A percentile compares a stretch with the other conserved stretches of the same genome.
These are phyloP conservation scores for Sesamia nonagrioides DNA, from an alignment of 1,140 invertebrate species.

Conservation along the genomic window DNA sequence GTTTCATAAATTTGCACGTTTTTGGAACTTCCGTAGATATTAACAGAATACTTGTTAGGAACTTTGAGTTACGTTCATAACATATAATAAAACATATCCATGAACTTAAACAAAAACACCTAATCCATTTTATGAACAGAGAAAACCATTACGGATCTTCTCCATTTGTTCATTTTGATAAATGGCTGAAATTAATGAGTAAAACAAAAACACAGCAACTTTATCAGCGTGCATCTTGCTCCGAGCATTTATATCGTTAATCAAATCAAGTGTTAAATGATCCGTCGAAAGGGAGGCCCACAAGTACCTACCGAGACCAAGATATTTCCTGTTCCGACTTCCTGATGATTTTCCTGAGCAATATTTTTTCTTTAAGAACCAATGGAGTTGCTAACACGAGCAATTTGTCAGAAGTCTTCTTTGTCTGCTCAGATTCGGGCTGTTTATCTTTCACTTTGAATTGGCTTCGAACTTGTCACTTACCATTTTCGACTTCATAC, in stretches of 20 bases:
- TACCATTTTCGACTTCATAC: constrained; percentile 17
- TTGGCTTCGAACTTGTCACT: constrained; percentile 41
- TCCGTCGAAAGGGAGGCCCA: constrained; percentile 61
- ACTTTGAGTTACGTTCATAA: background rate
- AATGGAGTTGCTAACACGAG: constrained; percentile 75
- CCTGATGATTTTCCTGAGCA: constrained; percentile 72
- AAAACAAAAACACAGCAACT: constrained; percentile 34
- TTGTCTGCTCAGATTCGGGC: constrained; percentile 59
- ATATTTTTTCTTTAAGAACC: constrained; percentile 78
- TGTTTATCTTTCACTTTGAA: constrained; percentile 56
- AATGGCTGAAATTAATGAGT: background rate
- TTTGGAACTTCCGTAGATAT: too few relatives aligned
- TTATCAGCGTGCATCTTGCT: constrained; percentile 44
- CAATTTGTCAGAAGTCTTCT: constrained; percentile 77
- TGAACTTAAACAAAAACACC: too few relatives aligned
- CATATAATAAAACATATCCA: too few relatives aligned
- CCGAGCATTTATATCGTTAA: constrained; percentile 66
- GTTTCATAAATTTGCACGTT: too few relatives aligned
- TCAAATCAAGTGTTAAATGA: constrained; percentile 78
- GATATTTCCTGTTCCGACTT: constrained; percentile 67
- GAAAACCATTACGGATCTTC: background rate
- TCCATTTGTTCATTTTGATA: constrained; percentile 1
- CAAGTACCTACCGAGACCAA: constrained; percentile 61
- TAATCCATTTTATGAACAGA: too few relatives aligned
- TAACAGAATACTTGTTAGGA: background rate